phyloP scores from a whole-genome alignment of 2,888 invertebrate species.

The Ectobius pallidus region DNA sequence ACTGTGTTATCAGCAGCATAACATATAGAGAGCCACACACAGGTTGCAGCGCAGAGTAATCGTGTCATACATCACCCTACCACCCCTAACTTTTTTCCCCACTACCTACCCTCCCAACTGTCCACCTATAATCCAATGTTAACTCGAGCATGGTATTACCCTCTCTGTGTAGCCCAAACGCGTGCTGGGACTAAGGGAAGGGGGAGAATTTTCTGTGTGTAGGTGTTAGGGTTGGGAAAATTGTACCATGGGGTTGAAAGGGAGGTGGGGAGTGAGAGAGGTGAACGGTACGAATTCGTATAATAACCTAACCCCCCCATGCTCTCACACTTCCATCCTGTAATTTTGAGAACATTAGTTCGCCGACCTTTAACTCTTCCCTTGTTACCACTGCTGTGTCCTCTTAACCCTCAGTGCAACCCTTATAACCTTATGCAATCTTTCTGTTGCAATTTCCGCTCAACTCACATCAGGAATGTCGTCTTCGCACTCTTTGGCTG shows the following conservation, averaged over 20 bases:
- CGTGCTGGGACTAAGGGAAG: neutral
- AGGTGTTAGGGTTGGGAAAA: conserved; percentile 18
- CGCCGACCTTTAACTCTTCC: conserved; percentile 33
- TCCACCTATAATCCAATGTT: conserved; percentile 35
- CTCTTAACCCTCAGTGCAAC: conserved; percentile 10
- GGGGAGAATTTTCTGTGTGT: conserved; percentile 2
- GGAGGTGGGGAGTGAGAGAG: conserved; percentile 1
- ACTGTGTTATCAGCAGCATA: conserved; percentile 25
- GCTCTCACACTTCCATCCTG: conserved; percentile 24
- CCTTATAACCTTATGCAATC: conserved; percentile 13
- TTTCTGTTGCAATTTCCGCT: conserved; percentile 21
- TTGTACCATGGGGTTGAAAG: conserved; percentile 1
- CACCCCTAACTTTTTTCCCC: conserved; percentile 35
- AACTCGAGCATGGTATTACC: conserved; percentile 38
- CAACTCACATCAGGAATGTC: neutral
- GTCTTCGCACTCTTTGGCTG: neutral
- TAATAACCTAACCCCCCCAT: conserved; percentile 32
- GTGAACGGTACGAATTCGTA: conserved; percentile 27
- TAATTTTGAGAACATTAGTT: conserved; percentile 36
- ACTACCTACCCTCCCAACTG: conserved; percentile 26
- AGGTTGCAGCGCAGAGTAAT: conserved; percentile 35
- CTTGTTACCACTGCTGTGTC: conserved; percentile 13
- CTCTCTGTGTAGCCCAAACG: conserved; percentile 17
- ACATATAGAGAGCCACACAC: conserved; percentile 30
- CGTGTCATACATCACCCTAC: conserved; percentile 39